Evolutionary conservation across 1,140 invertebrate genomes (phyloP).

Genomic region (Antheraea mylitta): DNA sequence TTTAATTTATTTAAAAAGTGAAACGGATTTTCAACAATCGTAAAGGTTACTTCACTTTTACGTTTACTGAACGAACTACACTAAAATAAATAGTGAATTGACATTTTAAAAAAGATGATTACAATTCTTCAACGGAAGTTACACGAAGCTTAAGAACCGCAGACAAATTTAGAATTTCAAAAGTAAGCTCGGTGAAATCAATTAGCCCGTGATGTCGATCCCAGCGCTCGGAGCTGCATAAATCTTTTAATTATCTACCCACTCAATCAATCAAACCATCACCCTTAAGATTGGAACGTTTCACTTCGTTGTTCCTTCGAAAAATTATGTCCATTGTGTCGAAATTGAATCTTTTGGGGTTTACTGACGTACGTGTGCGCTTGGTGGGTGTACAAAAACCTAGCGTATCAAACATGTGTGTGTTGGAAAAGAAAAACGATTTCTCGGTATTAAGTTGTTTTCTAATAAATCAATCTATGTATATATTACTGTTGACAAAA

Average conservation of each 20-base stretch:
- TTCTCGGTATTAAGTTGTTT: slow-evolving; percentile 1
- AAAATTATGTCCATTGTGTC: not conserved
- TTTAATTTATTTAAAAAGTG: not conserved
- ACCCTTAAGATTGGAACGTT: not conserved
- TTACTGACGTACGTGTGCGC: not conserved
- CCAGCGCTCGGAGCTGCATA: slow-evolving; percentile 39
- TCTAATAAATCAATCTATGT: not conserved
- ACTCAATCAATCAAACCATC: slow-evolving; percentile 43
- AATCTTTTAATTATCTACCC: slow-evolving; percentile 62
- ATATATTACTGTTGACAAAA: not conserved
- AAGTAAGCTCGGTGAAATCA: slow-evolving; percentile 55
- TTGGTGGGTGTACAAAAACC: not conserved
- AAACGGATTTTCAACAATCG: not conserved
- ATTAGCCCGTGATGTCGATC: slow-evolving; percentile 58
- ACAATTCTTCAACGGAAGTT: not conserved
- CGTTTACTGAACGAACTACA: not conserved
- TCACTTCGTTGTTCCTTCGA: not conserved
- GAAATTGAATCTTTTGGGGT: slow-evolving; percentile 6
- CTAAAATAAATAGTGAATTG: not conserved
- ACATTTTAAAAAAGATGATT: not conserved
- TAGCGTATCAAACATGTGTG: not conserved
- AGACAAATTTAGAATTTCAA: slow-evolving; percentile 34
- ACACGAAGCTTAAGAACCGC: slow-evolving; percentile 22
- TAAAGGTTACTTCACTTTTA: not conserved
- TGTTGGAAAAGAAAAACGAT: slow-evolving; percentile 11